phyloP scores from a whole-genome alignment of 2,888 invertebrate species.

The Pterobdella sp. region DNA sequence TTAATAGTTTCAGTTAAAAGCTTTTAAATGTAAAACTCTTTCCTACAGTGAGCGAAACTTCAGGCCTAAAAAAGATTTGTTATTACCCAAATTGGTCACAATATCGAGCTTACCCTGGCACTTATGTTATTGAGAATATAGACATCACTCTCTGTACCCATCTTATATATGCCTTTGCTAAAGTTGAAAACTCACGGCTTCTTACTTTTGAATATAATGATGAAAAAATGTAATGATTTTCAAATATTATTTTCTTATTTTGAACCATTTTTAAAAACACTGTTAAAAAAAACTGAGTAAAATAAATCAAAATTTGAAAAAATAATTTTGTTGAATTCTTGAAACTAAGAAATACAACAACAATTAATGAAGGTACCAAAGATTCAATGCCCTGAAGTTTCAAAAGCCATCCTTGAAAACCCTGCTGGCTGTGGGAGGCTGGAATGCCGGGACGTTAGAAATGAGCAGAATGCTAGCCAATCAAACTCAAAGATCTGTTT shows the following conservation, averaged over 20 bases:
- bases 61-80: slow-evolving; percentile 39
- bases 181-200: slow-evolving; percentile 57
- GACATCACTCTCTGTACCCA: slow-evolving; percentile 70
- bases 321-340: no score
- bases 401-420: slow-evolving; percentile 6
- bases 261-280: background rate
- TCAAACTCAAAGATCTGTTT: background rate
- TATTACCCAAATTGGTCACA: slow-evolving; percentile 44
- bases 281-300: background rate
- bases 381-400: background rate
- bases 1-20: no score
- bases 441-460: slow-evolving; percentile 8
- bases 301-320: background rate
- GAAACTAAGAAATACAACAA: no score
- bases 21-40: no score
- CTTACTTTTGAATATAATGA: background rate
- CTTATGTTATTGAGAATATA: slow-evolving; percentile 37
- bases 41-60: no score
- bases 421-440: slow-evolving; percentile 9
- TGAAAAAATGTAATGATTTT: background rate
- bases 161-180: slow-evolving; percentile 76
- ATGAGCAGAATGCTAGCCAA: slow-evolving; percentile 14
- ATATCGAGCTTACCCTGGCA: slow-evolving; percentile 31
- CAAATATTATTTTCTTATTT: no score
- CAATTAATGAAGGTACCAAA: background rate